Evolutionary conservation across 2,113 vertebrate species (phyloP).

Genomic region (Spea bombifrons): DNA sequence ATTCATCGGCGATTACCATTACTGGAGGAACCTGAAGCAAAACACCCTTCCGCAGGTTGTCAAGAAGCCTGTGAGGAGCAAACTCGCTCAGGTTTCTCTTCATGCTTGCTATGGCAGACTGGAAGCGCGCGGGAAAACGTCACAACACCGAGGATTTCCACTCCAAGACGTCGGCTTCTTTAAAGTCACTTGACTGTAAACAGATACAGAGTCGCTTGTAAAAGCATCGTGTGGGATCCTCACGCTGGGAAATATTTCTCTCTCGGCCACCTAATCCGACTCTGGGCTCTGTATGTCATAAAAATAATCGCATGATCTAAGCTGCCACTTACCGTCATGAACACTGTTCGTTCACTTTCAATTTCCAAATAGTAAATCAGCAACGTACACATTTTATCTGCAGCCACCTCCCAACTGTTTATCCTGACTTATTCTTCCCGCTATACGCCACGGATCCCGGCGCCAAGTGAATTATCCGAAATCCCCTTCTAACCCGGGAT

Average conservation of each 20-base stretch:
- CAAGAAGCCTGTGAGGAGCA: too few species aligned
- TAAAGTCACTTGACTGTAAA: too few species aligned
- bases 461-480: constrained; percentile 27
- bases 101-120: too few species aligned
- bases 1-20: too few species aligned
- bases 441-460: not conserved
- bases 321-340: constrained; percentile 15
- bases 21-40: too few species aligned
- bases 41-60: too few species aligned
- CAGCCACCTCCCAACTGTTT: constrained; percentile 1
- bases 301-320: constrained; percentile 26
- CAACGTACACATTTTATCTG: constrained; percentile 13
- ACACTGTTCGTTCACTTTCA: not conserved
- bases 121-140: too few species aligned
- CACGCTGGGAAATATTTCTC: not conserved
- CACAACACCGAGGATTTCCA: too few species aligned
- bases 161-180: too few species aligned
- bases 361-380: constrained; percentile 17
- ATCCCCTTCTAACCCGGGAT: not conserved
- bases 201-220: not conserved
- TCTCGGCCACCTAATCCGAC: not conserved
- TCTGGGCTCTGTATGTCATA: constrained; percentile 17
- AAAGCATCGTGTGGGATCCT: constrained; percentile 17
- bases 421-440: constrained; percentile 4
- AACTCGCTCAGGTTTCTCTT: too few species aligned